Conservation (phyloP, 2,888 invertebrate species). For the Pachydiplax longipennis region DNA sequence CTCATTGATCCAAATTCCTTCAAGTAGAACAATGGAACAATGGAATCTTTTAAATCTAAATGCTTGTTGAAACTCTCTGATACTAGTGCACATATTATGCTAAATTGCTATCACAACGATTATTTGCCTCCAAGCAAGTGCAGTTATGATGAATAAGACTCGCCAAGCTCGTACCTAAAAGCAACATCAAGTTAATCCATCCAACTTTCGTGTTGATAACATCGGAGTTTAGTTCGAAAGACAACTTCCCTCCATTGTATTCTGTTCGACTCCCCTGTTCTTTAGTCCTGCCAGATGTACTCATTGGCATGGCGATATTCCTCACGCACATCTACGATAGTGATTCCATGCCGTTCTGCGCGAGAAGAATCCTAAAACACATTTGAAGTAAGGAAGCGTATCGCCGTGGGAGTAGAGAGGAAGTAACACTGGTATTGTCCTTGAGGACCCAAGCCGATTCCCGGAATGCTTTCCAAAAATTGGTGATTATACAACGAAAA, state of each 20-base stretch:
- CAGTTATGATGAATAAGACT: no score
- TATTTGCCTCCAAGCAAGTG: no score
- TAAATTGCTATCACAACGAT: no score
- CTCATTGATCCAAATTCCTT: no score
- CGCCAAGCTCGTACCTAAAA: no score
- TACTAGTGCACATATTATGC: no score
- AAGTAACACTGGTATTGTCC: background rate
- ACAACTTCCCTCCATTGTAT: background rate
- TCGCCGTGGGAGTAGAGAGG: background rate
- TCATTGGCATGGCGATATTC: background rate
- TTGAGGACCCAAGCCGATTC: background rate
- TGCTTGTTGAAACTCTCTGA: no score
- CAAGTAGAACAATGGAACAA: no score
- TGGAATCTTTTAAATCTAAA: no score
- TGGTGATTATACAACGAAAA: background rate
- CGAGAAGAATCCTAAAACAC: background rate
- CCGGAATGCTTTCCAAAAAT: background rate
- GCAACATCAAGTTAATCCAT: no score
- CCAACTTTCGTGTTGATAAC: no score
- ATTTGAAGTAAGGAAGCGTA: background rate
- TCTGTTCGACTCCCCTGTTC: background rate
- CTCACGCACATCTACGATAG: background rate
- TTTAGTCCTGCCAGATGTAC: background rate
- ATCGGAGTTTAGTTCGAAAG: background rate
- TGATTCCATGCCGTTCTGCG: background rate